A percentile compares a stretch with the other conserved stretches of the same genome.
phyloP scores from a whole-genome alignment of 1,140 invertebrate species.

The Drosophila arizonae region DNA sequence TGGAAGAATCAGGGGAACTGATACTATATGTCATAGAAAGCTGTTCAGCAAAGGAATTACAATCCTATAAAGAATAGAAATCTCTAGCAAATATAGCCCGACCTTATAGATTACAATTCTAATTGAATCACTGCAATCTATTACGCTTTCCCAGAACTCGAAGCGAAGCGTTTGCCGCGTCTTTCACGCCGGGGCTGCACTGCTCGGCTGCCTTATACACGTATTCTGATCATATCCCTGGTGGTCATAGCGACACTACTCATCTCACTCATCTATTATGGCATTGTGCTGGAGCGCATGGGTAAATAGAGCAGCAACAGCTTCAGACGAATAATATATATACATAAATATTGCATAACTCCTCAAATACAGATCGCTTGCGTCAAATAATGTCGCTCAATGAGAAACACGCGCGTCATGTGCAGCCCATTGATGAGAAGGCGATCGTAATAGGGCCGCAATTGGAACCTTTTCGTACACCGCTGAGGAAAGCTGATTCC shows the following conservation, averaged over 20 bases:
- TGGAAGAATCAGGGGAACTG: background rate
- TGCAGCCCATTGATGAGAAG: constrained; percentile 41
- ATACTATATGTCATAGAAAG: too few relatives aligned
- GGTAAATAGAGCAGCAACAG: constrained; percentile 38
- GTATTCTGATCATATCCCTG: constrained; percentile 57
- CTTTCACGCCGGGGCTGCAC: constrained; percentile 35
- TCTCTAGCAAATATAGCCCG: too few relatives aligned
- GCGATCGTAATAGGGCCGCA: constrained; percentile 44
- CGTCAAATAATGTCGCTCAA: constrained; percentile 54
- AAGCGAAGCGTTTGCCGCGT: constrained; percentile 43
- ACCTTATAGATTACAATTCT: background rate
- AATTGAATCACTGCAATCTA: background rate
- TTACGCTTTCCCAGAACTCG: constrained; percentile 51
- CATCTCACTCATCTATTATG: constrained; percentile 67
- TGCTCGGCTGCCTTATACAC: constrained; percentile 28
- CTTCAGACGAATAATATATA: too few relatives aligned
- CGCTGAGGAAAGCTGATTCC: constrained; percentile 27
- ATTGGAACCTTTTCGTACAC: constrained; percentile 44
- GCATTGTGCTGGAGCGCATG: constrained; percentile 65
- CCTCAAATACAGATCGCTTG: constrained; percentile 34
- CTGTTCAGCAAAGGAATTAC: too few relatives aligned
- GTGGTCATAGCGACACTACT: constrained; percentile 54
- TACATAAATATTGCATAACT: background rate
- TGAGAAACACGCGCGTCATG: constrained; percentile 32
- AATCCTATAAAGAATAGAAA: too few relatives aligned